phyloP scores from a whole-genome alignment of 2,888 invertebrate genomes.

The Mycalesis mineus region DNA sequence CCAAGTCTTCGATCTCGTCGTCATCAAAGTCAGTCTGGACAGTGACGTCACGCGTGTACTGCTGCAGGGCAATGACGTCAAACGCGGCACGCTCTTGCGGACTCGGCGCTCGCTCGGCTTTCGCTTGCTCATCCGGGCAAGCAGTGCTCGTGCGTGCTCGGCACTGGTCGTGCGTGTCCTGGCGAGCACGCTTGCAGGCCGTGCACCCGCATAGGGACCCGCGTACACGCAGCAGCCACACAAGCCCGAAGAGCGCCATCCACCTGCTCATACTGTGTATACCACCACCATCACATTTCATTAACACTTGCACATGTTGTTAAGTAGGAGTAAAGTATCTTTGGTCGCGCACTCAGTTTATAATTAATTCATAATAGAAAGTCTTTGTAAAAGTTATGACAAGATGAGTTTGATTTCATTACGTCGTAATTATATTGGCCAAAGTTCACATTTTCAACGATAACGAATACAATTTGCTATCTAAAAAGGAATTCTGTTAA shows the following conservation, averaged over 20 bases:
- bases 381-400: background rate
- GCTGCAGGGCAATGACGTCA: constrained; percentile 68
- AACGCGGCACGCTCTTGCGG: constrained; percentile 59
- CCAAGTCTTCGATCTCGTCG: constrained; percentile 63
- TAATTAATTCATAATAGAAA: background rate
- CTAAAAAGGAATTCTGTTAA: no score
- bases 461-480: background rate
- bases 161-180: constrained; percentile 43
- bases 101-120: constrained; percentile 63
- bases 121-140: constrained; percentile 20
- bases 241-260: constrained; percentile 92
- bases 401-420: background rate
- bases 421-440: background rate
- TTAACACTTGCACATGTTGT: constrained; percentile 24
- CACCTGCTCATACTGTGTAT: constrained; percentile 76
- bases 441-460: background rate
- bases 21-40: constrained; percentile 75
- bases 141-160: constrained; percentile 30
- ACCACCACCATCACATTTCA: constrained; percentile 50
- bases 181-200: constrained; percentile 80
- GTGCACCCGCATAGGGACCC: constrained; percentile 87
- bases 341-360: background rate
- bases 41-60: constrained; percentile 70
- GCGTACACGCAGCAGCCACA: constrained; percentile 89
- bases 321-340: background rate